These are phyloP conservation scores for Trisateles emortualis DNA, from an alignment of 2,888 invertebrate species.

Conservation along the genomic window DNA sequence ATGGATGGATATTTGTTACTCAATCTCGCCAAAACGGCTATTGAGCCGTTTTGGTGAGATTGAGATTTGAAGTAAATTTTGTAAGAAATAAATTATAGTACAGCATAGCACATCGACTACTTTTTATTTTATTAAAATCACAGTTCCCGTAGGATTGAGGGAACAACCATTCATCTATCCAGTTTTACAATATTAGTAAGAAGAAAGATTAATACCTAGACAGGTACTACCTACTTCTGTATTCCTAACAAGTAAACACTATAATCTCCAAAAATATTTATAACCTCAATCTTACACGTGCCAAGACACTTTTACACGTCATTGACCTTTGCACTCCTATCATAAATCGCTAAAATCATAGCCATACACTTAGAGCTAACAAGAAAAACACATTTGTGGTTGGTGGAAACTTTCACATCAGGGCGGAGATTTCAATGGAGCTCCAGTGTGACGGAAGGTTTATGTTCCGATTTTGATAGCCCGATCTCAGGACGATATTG, in stretches of 20 bases:
- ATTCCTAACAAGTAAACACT: background rate
- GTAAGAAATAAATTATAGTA: too few species aligned
- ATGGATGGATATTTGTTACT: too few species aligned
- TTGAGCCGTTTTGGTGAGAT: too few species aligned
- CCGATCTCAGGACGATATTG: slow-evolving; percentile 59
- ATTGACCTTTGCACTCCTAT: slow-evolving; percentile 11
- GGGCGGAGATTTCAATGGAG: slow-evolving; percentile 51
- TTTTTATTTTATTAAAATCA: too few species aligned
- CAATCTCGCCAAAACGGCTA: too few species aligned
- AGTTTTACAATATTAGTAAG: too few species aligned
- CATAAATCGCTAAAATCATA: slow-evolving; percentile 39
- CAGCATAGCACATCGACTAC: too few species aligned
- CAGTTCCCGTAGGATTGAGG: too few species aligned
- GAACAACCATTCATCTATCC: too few species aligned
- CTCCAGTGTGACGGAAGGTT: slow-evolving; percentile 55
- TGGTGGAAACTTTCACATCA: slow-evolving; percentile 60
- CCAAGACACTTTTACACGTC: slow-evolving; percentile 3
- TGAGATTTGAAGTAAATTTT: too few species aligned
- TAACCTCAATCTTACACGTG: background rate
- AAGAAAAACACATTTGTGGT: slow-evolving; percentile 77
- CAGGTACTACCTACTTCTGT: background rate
- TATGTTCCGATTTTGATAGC: slow-evolving; percentile 60
- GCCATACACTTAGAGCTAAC: slow-evolving; percentile 51
- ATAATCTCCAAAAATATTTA: background rate
- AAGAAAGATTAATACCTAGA: too few species aligned